Conservation (phyloP, 2,888 invertebrate genomes). For the Oxycera nigricornis region DNA sequence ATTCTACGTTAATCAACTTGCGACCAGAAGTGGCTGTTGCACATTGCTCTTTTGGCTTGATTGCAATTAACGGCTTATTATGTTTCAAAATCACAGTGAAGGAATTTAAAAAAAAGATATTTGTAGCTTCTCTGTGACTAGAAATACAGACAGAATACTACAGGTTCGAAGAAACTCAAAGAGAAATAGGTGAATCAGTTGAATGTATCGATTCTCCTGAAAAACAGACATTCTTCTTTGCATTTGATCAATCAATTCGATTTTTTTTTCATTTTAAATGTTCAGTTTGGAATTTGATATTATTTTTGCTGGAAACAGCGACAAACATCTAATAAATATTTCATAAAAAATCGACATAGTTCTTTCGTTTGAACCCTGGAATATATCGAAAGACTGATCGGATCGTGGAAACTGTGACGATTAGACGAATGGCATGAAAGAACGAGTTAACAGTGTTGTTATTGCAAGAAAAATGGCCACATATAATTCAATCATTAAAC, state of each 20-base stretch:
- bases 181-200: no score
- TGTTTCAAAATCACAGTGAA: background rate
- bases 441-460: background rate
- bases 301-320: no score
- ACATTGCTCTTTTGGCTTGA: background rate
- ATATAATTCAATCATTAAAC: slow-evolving; percentile 26
- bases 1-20: slow-evolving; percentile 18
- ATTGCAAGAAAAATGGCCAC: background rate
- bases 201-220: no score
- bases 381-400: background rate
- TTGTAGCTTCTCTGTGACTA: background rate
- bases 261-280: no score
- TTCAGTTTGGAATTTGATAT: no score
- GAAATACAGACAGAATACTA: no score
- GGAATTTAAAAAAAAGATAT: background rate
- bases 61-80: slow-evolving; percentile 39
- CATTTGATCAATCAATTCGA: no score
- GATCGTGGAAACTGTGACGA: background rate
- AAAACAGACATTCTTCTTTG: no score
- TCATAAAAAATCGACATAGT: background rate
- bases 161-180: no score
- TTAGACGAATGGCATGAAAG: background rate
- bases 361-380: background rate
- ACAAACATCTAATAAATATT: background rate
- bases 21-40: background rate